These are phyloP conservation scores for Watsonalla binaria DNA, from an alignment of 2,888 invertebrate genomes.

Conservation along the genomic window DNA sequence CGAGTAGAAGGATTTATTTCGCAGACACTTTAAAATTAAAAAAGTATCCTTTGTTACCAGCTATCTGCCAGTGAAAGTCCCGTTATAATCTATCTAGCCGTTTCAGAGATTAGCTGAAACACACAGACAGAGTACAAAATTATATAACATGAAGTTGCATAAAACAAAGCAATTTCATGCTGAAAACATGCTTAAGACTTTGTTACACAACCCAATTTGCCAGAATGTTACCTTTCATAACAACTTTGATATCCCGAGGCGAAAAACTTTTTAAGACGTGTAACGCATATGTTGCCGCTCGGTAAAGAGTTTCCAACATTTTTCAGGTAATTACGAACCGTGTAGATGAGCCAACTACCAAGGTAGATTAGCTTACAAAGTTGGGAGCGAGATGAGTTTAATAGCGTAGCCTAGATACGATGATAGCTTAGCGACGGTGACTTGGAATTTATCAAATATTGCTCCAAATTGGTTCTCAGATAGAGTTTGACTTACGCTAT, in stretches of 20 bases:
- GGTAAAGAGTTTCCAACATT: background rate
- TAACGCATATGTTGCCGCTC: background rate
- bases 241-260: background rate
- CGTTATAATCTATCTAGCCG: too few relatives aligned
- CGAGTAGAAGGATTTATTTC: too few relatives aligned
- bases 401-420: constrained; percentile 12
- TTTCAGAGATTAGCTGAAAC: too few relatives aligned
- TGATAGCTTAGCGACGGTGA: constrained; percentile 11
- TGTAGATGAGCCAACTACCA: background rate
- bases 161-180: too few relatives aligned
- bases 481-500: background rate
- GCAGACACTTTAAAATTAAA: too few relatives aligned
- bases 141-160: too few relatives aligned
- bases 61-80: too few relatives aligned
- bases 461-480: background rate
- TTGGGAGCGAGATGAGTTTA: constrained; percentile 16
- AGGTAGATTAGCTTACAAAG: background rate
- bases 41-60: too few relatives aligned
- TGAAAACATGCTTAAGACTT: background rate
- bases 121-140: too few relatives aligned
- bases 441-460: constrained; percentile 4
- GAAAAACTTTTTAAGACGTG: background rate
- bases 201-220: background rate
- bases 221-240: background rate
- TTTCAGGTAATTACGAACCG: constrained; percentile 2